Conservation (phyloP, 37 sponge, comb jelly and placozoan genomes). For the Petrosia ficiformis region DNA sequence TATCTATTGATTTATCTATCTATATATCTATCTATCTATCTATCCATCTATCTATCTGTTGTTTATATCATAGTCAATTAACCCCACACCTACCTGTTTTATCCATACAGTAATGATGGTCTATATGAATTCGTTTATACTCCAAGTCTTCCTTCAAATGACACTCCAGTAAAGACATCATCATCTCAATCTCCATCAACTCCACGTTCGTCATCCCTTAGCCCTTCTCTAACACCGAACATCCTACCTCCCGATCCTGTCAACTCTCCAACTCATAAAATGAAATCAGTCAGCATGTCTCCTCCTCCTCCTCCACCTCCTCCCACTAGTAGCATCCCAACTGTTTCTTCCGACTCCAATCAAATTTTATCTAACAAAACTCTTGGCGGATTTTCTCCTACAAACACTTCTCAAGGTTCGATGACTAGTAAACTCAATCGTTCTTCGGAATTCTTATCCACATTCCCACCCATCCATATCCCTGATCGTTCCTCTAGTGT, state of each 20-base stretch:
- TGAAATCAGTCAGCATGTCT: too few relatives aligned
- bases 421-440: background rate
- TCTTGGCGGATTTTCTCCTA: background rate
- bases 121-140: constrained; percentile 25
- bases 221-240: constrained; percentile 9
- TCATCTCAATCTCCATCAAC: background rate
- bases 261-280: too few relatives aligned
- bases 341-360: background rate
- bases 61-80: too few relatives aligned
- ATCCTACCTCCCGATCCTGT: background rate
- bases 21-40: background rate
- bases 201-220: constrained; percentile 17
- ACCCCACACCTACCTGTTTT: too few relatives aligned
- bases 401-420: background rate
- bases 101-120: constrained; percentile 32
- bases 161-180: background rate
- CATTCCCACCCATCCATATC: too few relatives aligned
- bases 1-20: background rate
- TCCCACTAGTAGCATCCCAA: background rate
- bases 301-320: constrained; percentile 1
- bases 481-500: background rate
- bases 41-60: too few relatives aligned
- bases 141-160: background rate
- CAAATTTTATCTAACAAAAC: background rate
- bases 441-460: background rate